Evolutionary conservation across 2,797 vertebrate genomes (phyloP), one percentile per base, ranked within the genome.

Genomic region (Neomorphus geoffroyi): DNA sequence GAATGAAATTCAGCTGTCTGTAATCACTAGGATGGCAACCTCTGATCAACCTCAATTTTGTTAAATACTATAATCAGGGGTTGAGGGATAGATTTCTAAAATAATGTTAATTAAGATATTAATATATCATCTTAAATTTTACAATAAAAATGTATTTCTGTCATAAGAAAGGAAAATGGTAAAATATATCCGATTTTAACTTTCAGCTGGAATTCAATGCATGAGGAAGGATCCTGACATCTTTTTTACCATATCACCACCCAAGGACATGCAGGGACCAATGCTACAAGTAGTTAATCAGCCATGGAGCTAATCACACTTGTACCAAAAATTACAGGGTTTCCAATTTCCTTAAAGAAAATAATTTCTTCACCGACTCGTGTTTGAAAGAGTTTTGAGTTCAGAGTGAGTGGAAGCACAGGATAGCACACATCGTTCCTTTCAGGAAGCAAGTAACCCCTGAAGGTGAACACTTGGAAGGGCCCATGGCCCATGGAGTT

Each of bases 221-320:
- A 13, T 7, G 9, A 88, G n/a, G 27, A 66, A 28, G 17, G 26
- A 77, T 35, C 6, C 10, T 56, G 48, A 61, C n/a, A n/a, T 32
- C 5, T 56, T 65, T 77, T 65, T 50, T 50, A 14, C 14, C 28
- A 3, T 18, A n/a, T 32, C 30, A 69, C 17, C 21, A 86, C 17
- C 6, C 32, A 66, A 58, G 18, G 9, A 66, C 22, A 4, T 0
- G 0, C 15, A 80, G 13, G 5, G 19, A 39, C 11, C 32, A 43
- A 27, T 2, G 1, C 11, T 39, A 24, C 14, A 43, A 30, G 15
- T 19, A 16, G 11, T 19, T 60, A 45, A 57, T 71, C 22, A 67
- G 6, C 10, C 45, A 11, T 8, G 13, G 28, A 64, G 58, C 26
- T 61, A 39, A 66, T 74, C 35, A 67, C 18, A 45, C 10, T 1